Evolutionary conservation across 2,797 vertebrate genomes (phyloP).

Genomic region (Ammospiza maritima): DNA sequence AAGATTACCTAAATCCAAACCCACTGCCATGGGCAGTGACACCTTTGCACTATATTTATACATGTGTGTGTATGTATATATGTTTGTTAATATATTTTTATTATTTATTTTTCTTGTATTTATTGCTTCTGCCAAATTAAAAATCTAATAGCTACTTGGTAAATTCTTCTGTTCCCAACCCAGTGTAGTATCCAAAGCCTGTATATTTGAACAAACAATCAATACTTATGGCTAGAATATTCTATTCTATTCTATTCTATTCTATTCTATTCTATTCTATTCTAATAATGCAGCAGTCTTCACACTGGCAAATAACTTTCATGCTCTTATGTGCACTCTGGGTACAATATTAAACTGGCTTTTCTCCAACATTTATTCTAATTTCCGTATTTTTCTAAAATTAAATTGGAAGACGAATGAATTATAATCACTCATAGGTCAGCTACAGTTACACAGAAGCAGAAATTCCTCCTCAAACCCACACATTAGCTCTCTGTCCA

Average conservation of each 20-base stretch:
- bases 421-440: not conserved
- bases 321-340: not conserved
- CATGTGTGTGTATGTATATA: too few species aligned
- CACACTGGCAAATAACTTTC: not conserved
- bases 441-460: not conserved
- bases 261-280: too few species aligned
- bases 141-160: not conserved
- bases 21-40: not conserved
- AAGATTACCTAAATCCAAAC: not conserved
- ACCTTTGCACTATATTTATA: not conserved
- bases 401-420: not conserved
- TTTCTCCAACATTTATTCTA: not conserved
- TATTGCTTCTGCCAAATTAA: not conserved
- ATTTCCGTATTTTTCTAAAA: not conserved
- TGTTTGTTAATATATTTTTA: not conserved
- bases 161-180: not conserved
- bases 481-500: not conserved
- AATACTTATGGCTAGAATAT: slow-evolving; percentile 77
- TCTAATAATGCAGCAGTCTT: slow-evolving; percentile 76
- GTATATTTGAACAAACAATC: not conserved
- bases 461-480: not conserved
- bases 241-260: slow-evolving; percentile 32
- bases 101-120: not conserved
- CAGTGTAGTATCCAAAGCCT: not conserved
- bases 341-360: not conserved